These are phyloP conservation scores for Acrobasis consociella DNA, from an alignment of 2,888 invertebrate genomes.

Conservation along the genomic window DNA sequence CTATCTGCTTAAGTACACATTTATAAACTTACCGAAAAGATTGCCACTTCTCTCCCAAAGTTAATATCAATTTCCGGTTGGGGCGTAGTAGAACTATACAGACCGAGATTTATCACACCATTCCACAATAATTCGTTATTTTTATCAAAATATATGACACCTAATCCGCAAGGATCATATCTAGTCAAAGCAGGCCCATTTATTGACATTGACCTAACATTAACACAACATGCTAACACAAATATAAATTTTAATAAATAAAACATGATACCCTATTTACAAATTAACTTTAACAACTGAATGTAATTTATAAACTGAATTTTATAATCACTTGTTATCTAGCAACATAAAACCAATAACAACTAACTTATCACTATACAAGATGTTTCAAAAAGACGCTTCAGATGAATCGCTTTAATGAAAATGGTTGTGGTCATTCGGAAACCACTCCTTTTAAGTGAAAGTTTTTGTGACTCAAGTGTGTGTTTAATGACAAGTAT, in stretches of 20 bases:
- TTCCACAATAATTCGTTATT: constrained; percentile 53
- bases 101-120: constrained; percentile 56
- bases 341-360: constrained; percentile 22
- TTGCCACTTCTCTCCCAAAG: constrained; percentile 53
- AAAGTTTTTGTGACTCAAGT: constrained; percentile 60
- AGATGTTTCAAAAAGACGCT: constrained; percentile 42
- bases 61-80: constrained; percentile 52
- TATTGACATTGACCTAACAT: constrained; percentile 55
- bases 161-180: constrained; percentile 70
- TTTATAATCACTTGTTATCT: constrained; percentile 14
- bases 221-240: constrained; percentile 31
- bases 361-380: constrained; percentile 38
- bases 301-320: constrained; percentile 4
- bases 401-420: constrained; percentile 31
- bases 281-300: not conserved
- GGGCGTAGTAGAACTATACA: constrained; percentile 47
- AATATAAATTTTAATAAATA: not conserved
- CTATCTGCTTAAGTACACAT: no score
- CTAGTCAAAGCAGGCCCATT: constrained; percentile 58
- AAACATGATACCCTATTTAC: not conserved
- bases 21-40: constrained; percentile 56
- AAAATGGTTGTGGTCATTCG: constrained; percentile 32
- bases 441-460: constrained; percentile 52
- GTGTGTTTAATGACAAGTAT: constrained; percentile 34
- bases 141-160: constrained; percentile 65